Evolutionary conservation across 2,888 invertebrate species (phyloP).

Genomic region (Eupelmus urozonus): DNA sequence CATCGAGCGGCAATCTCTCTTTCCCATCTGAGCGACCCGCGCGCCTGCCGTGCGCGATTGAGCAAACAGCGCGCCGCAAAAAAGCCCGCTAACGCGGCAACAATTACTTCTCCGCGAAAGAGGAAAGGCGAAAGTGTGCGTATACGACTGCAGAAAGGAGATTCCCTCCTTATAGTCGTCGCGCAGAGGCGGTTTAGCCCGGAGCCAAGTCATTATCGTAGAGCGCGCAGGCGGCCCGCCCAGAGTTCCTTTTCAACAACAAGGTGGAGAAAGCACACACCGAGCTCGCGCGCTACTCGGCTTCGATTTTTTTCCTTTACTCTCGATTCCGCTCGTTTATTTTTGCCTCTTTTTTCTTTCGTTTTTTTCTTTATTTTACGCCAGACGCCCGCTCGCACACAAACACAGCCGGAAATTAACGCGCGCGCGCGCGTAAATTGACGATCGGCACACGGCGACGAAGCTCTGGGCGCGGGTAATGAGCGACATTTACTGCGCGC

Average conservation of each 20-base stretch:
- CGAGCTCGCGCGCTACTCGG: not conserved
- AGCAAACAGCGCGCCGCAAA: no score
- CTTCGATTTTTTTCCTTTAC: no score
- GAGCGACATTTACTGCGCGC: no score
- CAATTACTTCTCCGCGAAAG: slow-evolving; percentile 41
- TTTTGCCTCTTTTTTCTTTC: not conserved
- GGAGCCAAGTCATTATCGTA: slow-evolving; percentile 34
- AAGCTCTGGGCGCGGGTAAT: no score
- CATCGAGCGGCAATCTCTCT: slow-evolving; percentile 31
- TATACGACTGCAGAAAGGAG: not conserved
- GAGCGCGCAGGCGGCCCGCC: not conserved
- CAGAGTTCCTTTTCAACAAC: slow-evolving; percentile 29
- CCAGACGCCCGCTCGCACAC: not conserved
- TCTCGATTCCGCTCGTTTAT: not conserved
- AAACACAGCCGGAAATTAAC: not conserved
- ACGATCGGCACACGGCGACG: not conserved
- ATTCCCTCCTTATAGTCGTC: not conserved
- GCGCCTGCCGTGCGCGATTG: not conserved
- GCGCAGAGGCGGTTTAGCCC: slow-evolving; percentile 10
- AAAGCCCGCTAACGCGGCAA: no score
- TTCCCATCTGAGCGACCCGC: slow-evolving; percentile 26
- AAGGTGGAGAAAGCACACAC: slow-evolving; percentile 41
- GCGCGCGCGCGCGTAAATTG: not conserved
- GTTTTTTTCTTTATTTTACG: not conserved
- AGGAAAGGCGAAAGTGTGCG: slow-evolving; percentile 49